Conservation (phyloP, 2,113 vertebrate genomes). For the Origma solitaria region DNA sequence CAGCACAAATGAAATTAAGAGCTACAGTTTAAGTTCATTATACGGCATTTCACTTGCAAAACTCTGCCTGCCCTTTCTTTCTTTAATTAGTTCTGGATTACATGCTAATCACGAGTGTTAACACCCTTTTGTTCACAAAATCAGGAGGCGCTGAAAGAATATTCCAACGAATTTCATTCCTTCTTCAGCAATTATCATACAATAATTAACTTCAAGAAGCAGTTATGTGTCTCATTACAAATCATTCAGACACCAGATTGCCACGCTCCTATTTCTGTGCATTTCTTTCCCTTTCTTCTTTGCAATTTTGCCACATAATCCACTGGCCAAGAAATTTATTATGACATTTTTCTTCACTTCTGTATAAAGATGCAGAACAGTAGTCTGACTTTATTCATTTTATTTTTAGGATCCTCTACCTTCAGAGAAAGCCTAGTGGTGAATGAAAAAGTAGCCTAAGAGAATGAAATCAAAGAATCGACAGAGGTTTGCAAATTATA, state of each 20-base stretch:
- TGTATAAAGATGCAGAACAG: background rate
- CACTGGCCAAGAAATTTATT: background rate
- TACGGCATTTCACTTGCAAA: background rate
- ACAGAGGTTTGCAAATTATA: background rate
- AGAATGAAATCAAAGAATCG: background rate
- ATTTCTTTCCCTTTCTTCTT: background rate
- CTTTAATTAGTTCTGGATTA: background rate
- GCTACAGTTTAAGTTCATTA: background rate
- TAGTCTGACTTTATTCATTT: background rate
- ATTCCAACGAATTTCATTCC: background rate
- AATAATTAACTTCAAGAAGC: background rate
- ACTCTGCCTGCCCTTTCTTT: background rate
- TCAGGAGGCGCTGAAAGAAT: background rate
- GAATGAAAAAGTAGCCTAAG: background rate
- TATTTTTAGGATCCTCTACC: background rate
- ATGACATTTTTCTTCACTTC: background rate
- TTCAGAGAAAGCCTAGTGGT: background rate
- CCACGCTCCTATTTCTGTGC: background rate
- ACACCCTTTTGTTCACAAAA: background rate
- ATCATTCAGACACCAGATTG: background rate
- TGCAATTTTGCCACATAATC: background rate
- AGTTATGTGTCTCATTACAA: background rate
- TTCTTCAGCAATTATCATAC: background rate
- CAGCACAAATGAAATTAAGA: background rate
- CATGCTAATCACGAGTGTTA: background rate